Base-by-base conservation (phyloP, 2,113 vertebrate species). In the Fukomys damarensis region DNA sequence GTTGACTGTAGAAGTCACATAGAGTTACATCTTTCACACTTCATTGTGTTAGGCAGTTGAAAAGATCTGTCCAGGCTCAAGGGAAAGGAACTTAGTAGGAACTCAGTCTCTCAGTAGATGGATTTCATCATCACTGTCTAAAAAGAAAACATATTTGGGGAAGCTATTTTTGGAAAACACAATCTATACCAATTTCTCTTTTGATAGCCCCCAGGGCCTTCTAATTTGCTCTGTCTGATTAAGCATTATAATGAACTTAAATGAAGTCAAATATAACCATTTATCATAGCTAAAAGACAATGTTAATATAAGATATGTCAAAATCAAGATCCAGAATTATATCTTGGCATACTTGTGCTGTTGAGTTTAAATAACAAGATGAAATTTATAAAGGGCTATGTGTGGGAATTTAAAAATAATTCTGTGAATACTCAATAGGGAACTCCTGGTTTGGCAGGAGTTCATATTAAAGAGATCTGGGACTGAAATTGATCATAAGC, bases 281-380 rank as follows among this genome's bases (percentile, higher is more conserved):
- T 97, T 95, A 89, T 81, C 83, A 97, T 97, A 94, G 79, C 16
- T 43, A 84, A 54, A 84, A 74, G 54, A 86, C 43, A 95, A 94
- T 93, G 58, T 61, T 89, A 92, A 95, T 91, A 7, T 49, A 89
- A 95, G 32, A 95, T 68, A 61, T 26, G 72, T 89, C 68, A 95
- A 97, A 96, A 96, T 95, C 63, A 93, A 97, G 84, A 92, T 85
- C 49, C 54, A 91, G 46, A 96, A 95, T 93, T 96, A 74, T 89
- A 49, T 91, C 43, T 77, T 95, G 38, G 84, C 74, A 96, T 74
- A 91, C 41, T 93, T 92, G 16, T 49, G 66, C 65, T 82, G n/a
- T 54, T 96, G 46, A 93, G 16, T 87, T 91, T 88, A 87, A 96
- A 93, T 74, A 96, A 90, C 43, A 96, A 91, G 32, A 93, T 72